Percentiles rank a stretch among this genome's conserved stretches.
These are phyloP conservation scores for Haplochromis vanheusdeni DNA, from an alignment of 2,113 vertebrate genomes.

Conservation along the genomic window DNA sequence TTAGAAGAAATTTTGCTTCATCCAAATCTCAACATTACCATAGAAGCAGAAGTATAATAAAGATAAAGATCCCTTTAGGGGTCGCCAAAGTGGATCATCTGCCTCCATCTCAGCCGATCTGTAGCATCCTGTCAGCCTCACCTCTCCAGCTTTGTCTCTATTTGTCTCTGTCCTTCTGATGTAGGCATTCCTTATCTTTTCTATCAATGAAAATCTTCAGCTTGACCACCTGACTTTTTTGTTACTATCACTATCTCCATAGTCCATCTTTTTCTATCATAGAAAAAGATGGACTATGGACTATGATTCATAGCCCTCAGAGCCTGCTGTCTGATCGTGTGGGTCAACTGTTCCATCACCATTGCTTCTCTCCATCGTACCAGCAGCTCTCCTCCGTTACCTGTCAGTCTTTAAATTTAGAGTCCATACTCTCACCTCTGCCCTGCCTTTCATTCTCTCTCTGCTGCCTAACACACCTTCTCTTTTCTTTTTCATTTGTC, in stretches of 20 bases:
- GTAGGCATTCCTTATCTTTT: not conserved
- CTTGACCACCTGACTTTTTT: not conserved
- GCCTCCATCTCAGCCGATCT: not conserved
- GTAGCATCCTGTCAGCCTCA: not conserved
- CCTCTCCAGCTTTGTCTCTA: not conserved
- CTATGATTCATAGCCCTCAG: not conserved
- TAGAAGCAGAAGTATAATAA: not conserved
- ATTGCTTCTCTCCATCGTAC: not conserved
- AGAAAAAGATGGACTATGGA: not conserved
- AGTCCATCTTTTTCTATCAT: not conserved
- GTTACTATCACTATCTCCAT: not conserved
- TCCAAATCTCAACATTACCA: not conserved
- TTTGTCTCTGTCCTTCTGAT: not conserved
- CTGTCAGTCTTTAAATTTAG: not conserved
- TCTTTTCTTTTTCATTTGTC: not conserved
- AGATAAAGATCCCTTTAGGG: not conserved
- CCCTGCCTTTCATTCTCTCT: not conserved
- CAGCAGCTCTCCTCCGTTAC: not conserved
- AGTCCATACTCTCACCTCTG: not conserved
- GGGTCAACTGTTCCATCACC: not conserved
- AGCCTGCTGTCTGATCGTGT: not conserved
- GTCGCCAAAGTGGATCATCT: not conserved
- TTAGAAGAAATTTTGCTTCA: accelerated
- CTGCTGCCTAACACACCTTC: not conserved
- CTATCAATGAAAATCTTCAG: not conserved